These are phyloP conservation scores for Oxygymnocypris stewartii DNA, from an alignment of 2,113 vertebrate species.

Conservation along the genomic window DNA sequence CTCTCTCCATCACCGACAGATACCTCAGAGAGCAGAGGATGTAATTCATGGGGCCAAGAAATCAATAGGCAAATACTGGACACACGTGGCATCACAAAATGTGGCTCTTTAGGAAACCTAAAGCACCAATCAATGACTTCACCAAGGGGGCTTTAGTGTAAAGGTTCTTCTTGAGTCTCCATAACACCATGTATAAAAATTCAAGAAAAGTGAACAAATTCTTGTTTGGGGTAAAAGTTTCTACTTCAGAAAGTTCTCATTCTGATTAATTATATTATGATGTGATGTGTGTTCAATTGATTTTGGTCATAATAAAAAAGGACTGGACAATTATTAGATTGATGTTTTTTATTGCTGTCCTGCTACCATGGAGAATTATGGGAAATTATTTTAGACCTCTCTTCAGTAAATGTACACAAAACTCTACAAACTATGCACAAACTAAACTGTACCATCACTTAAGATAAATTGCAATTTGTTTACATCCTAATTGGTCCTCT, in stretches of 20 bases:
- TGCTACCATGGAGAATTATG: neutral
- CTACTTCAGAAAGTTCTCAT: neutral
- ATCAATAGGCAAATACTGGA: neutral
- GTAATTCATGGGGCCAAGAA: neutral
- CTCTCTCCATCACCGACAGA: neutral
- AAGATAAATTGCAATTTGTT: neutral
- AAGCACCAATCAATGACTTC: neutral
- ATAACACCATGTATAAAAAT: neutral
- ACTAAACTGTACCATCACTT: neutral
- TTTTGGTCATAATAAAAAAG: neutral
- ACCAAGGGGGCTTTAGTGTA: neutral
- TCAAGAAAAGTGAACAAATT: neutral
- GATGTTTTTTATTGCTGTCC: neutral
- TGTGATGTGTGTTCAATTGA: neutral
- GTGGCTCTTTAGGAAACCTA: neutral
- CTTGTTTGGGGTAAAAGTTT: neutral
- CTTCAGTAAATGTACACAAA: neutral
- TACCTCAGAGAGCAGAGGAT: neutral
- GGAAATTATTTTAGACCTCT: neutral
- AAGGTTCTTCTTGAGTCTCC: neutral
- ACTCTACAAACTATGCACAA: neutral
- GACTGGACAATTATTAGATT: neutral
- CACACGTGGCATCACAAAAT: conserved; percentile 1
- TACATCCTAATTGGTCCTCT: neutral
- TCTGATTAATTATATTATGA: neutral